Percentiles rank a stretch among this genome's conserved stretches.
Evolutionary conservation across 1,140 invertebrate species (phyloP).

Genomic region (Drosophila yakuba): DNA sequence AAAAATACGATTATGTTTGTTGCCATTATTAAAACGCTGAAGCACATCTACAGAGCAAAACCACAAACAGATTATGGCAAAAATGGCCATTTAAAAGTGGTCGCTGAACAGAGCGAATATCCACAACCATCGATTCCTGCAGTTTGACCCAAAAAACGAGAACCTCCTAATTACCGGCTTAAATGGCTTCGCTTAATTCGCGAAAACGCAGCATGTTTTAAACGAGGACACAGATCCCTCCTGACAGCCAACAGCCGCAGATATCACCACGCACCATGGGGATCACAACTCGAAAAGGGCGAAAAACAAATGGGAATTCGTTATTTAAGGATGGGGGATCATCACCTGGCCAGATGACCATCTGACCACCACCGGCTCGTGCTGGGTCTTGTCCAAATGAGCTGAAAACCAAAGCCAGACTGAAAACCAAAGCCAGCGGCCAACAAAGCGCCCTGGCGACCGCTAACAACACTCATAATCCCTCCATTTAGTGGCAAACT

Average conservation of each 20-base stretch:
- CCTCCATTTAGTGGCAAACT: conserved; percentile 73
- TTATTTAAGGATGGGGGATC: conserved; percentile 47
- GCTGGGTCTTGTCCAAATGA: conserved; percentile 55
- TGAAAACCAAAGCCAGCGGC: conserved; percentile 29
- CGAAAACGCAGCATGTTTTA: conserved; percentile 20
- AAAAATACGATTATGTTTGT: not conserved
- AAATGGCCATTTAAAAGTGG: conserved; percentile 4
- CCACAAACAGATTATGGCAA: not conserved
- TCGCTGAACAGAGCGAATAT: not conserved
- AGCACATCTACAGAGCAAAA: not conserved
- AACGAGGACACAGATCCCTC: conserved; percentile 31
- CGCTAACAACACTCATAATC: conserved; percentile 80
- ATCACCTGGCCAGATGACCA: conserved; percentile 4
- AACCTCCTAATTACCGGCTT: conserved; percentile 31
- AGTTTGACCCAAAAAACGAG: not conserved
- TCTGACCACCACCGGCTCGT: conserved; percentile 1
- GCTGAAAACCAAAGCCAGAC: conserved; percentile 21
- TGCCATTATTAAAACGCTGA: not conserved
- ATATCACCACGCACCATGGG: conserved; percentile 6
- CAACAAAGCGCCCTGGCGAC: conserved; percentile 53
- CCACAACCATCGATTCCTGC: conserved; percentile 1
- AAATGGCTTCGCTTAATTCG: conserved; percentile 29
- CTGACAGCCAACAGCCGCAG: conserved; percentile 17
- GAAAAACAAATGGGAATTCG: conserved; percentile 58
- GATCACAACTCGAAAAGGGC: conserved; percentile 34